A percentile compares a stretch with the other conserved stretches of the same genome.
Evolutionary conservation across 2,888 invertebrate genomes (phyloP).

Genomic region (Callyntrura guangdongensis): DNA sequence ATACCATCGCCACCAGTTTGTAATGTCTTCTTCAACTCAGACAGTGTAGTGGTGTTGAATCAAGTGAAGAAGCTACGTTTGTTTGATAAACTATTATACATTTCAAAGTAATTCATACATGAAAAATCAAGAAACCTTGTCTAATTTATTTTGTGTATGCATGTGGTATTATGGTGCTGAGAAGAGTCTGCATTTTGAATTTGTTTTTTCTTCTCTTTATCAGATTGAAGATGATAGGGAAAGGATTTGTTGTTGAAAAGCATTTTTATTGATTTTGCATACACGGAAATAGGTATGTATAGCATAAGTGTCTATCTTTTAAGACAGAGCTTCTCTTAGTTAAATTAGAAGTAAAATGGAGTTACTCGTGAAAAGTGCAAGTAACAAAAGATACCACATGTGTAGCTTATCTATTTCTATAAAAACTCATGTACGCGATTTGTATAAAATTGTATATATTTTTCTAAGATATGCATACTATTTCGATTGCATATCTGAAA

Average conservation of each 20-base stretch:
- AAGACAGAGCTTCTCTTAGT: too few species aligned
- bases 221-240: constrained; percentile 74
- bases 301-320: not conserved
- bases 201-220: constrained; percentile 38
- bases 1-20: not conserved
- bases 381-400: not conserved
- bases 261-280: constrained; percentile 52
- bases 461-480: not conserved
- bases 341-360: constrained; percentile 31
- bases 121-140: constrained; percentile 20
- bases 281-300: constrained; percentile 22
- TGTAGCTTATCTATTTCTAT: not conserved
- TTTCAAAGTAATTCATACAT: constrained; percentile 33
- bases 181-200: not conserved
- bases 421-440: not conserved
- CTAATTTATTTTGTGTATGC: constrained; percentile 32
- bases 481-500: constrained; percentile 45
- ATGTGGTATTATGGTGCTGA: not conserved
- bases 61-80: not conserved
- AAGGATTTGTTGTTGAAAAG: constrained; percentile 49
- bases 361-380: constrained; percentile 44
- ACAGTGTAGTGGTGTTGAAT: not conserved
- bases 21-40: not conserved
- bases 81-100: constrained; percentile 8
- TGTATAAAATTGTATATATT: not conserved